Evolutionary conservation across 2,113 vertebrate genomes (phyloP).

Genomic region (Chaetodon auriga): DNA sequence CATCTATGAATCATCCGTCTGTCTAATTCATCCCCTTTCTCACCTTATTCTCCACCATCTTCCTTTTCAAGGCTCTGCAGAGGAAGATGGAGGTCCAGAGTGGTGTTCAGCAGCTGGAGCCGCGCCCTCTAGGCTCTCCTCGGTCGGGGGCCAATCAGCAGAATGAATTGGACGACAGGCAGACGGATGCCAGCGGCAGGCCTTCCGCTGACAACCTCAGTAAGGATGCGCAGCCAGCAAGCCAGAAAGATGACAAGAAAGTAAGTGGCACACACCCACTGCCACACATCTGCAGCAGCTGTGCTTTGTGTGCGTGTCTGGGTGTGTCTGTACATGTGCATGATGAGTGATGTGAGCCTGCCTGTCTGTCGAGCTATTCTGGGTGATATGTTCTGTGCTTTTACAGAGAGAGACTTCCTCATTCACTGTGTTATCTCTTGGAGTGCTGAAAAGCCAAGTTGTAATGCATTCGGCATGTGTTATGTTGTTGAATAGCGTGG

Average conservation of each 20-base stretch:
- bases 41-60: neutral
- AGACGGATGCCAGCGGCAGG: slow-evolving; percentile 76
- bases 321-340: slow-evolving; percentile 11
- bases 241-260: slow-evolving; percentile 86
- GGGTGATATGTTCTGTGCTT: slow-evolving; percentile 18
- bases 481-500: neutral
- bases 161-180: slow-evolving; percentile 83
- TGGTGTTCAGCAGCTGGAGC: slow-evolving; percentile 87
- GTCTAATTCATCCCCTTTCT: neutral
- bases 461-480: neutral
- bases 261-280: slow-evolving; percentile 76
- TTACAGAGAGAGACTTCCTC: slow-evolving; percentile 7
- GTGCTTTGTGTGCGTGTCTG: slow-evolving; percentile 2
- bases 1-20: neutral
- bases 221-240: slow-evolving; percentile 77
- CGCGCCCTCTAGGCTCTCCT: slow-evolving; percentile 85
- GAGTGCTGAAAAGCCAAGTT: slow-evolving; percentile 7
- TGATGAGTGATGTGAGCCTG: slow-evolving; percentile 54
- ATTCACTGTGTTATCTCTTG: slow-evolving; percentile 7
- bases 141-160: slow-evolving; percentile 86
- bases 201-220: slow-evolving; percentile 78
- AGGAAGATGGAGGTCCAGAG: slow-evolving; percentile 91
- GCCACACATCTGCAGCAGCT: slow-evolving; percentile 40
- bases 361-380: slow-evolving; percentile 33
- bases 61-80: slow-evolving; percentile 81